Percentiles rank a stretch among this genome's conserved stretches.
These are phyloP conservation scores for Perca flavescens DNA, from an alignment of 2,113 vertebrate species.

Conservation along the genomic window DNA sequence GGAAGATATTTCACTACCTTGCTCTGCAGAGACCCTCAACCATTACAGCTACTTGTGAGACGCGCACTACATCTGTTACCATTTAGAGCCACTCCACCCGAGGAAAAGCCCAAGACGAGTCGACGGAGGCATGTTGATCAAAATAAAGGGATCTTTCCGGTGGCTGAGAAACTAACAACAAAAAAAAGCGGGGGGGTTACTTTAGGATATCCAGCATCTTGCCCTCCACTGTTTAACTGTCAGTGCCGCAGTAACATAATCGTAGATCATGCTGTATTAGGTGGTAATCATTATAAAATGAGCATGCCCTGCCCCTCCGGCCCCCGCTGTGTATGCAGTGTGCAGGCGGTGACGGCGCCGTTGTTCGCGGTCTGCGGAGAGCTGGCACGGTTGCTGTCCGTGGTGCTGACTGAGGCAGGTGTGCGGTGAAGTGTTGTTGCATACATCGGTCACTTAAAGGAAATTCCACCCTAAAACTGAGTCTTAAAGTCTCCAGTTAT, in stretches of 20 bases:
- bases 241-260: slow-evolving; percentile 69
- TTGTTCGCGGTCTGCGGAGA: not conserved
- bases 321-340: not conserved
- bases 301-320: slow-evolving; percentile 15
- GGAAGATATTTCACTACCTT: slow-evolving; percentile 26
- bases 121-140: slow-evolving; percentile 36
- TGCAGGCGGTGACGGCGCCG: slow-evolving; percentile 2
- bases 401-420: slow-evolving; percentile 65
- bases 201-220: not conserved
- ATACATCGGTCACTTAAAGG: slow-evolving; percentile 60
- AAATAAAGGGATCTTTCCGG: slow-evolving; percentile 12
- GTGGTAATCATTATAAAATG: slow-evolving; percentile 9
- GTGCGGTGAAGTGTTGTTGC: slow-evolving; percentile 43
- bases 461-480: slow-evolving; percentile 6
- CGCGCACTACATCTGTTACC: slow-evolving; percentile 1
- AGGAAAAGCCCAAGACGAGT: not conserved
- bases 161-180: not conserved
- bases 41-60: slow-evolving; percentile 20
- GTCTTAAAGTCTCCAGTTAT: no score
- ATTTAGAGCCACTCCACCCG: not conserved
- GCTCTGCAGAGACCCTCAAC: slow-evolving; percentile 36
- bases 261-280: slow-evolving; percentile 28
- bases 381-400: slow-evolving; percentile 34
- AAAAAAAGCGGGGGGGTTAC: slow-evolving; percentile 3
- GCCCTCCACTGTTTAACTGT: not conserved